phyloP scores from a whole-genome alignment of 2,113 vertebrate genomes.

The Protobothrops mucrosquamatus region DNA sequence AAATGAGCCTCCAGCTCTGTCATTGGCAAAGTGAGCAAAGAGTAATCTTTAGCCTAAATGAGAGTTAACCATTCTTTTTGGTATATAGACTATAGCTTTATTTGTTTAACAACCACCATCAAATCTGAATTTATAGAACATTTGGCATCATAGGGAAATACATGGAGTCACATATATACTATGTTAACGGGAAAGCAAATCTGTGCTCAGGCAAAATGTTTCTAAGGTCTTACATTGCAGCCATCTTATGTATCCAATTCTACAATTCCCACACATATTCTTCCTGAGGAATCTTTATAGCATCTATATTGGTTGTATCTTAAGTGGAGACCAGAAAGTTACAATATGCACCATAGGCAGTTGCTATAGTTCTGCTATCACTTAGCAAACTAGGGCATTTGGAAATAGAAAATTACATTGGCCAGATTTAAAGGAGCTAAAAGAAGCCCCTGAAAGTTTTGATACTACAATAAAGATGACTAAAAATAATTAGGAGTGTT shows the following conservation, averaged over 20 bases:
- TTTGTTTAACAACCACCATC: not conserved
- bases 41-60: not conserved
- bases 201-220: not conserved
- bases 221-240: not conserved
- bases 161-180: not conserved
- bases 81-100: not conserved
- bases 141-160: not conserved
- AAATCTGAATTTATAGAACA: not conserved
- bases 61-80: not conserved
- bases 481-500: constrained; percentile 6
- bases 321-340: not conserved
- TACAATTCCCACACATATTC: not conserved
- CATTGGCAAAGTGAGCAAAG: not conserved
- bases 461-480: not conserved
- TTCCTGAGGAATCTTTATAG: not conserved
- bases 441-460: not conserved
- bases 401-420: not conserved
- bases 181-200: not conserved
- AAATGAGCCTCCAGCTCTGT: not conserved
- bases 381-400: not conserved
- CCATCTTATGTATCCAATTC: not conserved
- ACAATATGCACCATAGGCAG: not conserved
- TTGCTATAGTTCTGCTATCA: not conserved
- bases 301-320: not conserved
- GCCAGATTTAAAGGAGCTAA: not conserved